phyloP scores from a whole-genome alignment of 2,113 vertebrate genomes.

The Zonotrichia leucophrys region DNA sequence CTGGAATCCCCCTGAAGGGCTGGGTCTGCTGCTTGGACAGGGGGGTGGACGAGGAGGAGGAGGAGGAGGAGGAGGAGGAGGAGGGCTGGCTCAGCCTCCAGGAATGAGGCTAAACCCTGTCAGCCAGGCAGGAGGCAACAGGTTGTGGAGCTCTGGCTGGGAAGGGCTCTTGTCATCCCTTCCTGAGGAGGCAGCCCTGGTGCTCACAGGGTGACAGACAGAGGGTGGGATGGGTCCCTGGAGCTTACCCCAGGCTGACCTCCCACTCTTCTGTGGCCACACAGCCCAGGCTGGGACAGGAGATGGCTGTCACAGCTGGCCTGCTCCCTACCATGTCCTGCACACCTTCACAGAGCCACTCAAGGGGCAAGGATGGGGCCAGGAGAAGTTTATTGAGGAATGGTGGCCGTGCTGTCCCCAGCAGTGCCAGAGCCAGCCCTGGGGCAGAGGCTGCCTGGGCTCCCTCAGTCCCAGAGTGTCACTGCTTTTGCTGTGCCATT shows the following conservation, averaged over 20 bases:
- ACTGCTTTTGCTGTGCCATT: background rate
- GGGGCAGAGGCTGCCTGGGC: background rate
- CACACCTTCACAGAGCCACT: rapidly evolving
- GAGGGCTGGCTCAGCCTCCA: background rate
- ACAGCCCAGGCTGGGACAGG: rapidly evolving
- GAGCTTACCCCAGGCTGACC: rapidly evolving
- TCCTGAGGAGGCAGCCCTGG: background rate
- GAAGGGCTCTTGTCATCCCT: background rate
- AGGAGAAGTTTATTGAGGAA: background rate
- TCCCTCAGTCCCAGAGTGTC: rapidly evolving
- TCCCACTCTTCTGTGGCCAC: background rate
- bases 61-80: background rate
- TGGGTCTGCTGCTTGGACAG: background rate
- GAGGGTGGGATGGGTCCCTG: too few relatives aligned
- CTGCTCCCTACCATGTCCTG: rapidly evolving
- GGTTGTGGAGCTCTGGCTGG: background rate
- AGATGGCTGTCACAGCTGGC: rapidly evolving
- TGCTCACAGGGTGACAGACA: background rate
- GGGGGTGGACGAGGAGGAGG: background rate
- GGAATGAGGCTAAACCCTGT: background rate
- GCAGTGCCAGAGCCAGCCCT: background rate
- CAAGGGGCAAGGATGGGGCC: rapidly evolving
- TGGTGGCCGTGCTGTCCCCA: background rate
- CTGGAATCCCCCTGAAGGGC: background rate
- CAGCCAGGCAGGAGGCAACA: background rate